phyloP scores from a whole-genome alignment of 1,140 invertebrate species.

The Spodoptera frugiperda region DNA sequence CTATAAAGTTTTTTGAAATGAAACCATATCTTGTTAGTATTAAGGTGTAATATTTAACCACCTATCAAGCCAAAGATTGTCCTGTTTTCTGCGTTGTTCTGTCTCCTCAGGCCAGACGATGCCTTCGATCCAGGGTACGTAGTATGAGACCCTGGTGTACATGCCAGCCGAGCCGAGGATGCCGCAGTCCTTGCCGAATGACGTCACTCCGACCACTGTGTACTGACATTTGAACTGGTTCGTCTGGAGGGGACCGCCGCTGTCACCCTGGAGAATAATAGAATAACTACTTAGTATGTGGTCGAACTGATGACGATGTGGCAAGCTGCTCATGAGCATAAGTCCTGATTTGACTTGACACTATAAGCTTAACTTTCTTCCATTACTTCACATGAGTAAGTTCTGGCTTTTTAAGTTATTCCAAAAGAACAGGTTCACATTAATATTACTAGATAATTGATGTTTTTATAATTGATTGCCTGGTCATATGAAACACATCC shows the following conservation, averaged over 20 bases:
- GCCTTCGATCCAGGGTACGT: constrained; percentile 51
- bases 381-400: too few relatives aligned
- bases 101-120: constrained; percentile 47
- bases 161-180: constrained; percentile 5
- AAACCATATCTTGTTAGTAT: too few relatives aligned
- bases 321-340: too few relatives aligned
- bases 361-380: neutral
- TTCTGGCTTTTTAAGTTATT: too few relatives aligned
- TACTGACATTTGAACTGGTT: constrained; percentile 45
- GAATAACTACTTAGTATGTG: too few relatives aligned
- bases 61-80: neutral
- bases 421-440: neutral
- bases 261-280: constrained; percentile 47
- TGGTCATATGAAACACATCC: too few relatives aligned
- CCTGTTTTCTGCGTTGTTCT: neutral
- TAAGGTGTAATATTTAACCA: neutral
- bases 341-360: too few relatives aligned
- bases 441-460: too few relatives aligned
- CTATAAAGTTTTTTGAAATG: too few relatives aligned
- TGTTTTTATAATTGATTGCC: too few relatives aligned
- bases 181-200: constrained; percentile 45
- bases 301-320: too few relatives aligned
- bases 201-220: constrained; percentile 46
- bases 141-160: constrained; percentile 49
- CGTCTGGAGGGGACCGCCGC: constrained; percentile 49